Base-by-base conservation (phyloP, 2,113 vertebrate genomes). In the Dipodomys ordii region DNA sequence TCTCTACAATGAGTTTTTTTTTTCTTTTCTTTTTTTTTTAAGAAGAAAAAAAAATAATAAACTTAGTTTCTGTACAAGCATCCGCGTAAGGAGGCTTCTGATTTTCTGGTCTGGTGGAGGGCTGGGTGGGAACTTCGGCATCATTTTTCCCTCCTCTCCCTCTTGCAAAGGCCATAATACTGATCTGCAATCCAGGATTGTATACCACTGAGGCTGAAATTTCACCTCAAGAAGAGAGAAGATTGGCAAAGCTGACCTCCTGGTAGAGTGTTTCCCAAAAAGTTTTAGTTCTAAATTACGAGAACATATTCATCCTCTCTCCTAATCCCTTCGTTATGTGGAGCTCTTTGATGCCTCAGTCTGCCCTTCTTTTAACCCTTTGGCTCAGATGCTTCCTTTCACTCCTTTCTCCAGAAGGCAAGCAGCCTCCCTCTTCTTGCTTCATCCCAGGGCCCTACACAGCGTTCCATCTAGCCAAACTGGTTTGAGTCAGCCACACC, bases 61-160 rank as follows among this genome's bases (percentile, higher is more conserved):
- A 97, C 96, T 96, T 97, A 97, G 97, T 97, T 97, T 97, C 97
- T 97, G 97, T 97, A 97, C 77, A 92, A 97, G 97, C 96, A 97
- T 97, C 96, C 95, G 97, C 73, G 97, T 97, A 97, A 97, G 97
- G 97, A 97, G 83, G 96, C 96, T 97, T 97, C 96, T 97, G 96
- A 97, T 97, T 97, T 97, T 93, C 94, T 96, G 97, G 96, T 96
- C 88, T 96, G 93, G 90, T 97, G 97, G 93, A 95, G 92, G 97
- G 96, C 57, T 93, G 96, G 97, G 90, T 95, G 97, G 96, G 94
- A 91, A 88, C 62, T 93, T 95, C 93, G 96, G 95, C 82, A 83
- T 87, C 2, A 0, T 91, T 94, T 92, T 89, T 86, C 19, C 88
- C 49, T 49, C 68, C 53, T 83, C 6, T 76, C 30, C 1, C 39